Percentiles rank a stretch among this genome's conserved stretches.
Conservation (phyloP, 1,140 invertebrate genomes). For the Tribolium madens region DNA sequence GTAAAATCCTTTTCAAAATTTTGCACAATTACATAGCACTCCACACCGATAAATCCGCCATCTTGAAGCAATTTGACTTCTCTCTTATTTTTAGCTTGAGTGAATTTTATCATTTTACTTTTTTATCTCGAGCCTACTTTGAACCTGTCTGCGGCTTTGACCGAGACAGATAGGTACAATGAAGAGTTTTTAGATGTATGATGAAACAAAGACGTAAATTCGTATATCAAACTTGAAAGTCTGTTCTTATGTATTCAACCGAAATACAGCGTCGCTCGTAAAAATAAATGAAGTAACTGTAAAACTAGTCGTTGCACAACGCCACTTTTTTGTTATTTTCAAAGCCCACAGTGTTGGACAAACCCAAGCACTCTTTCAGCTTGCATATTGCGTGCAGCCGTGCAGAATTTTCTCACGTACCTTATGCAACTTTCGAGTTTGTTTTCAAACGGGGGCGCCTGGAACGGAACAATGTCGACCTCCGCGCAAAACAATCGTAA, state of each 20-base stretch:
- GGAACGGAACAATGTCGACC: too few species aligned
- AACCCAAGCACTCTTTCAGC: neutral
- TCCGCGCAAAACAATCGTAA: neutral
- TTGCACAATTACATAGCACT: too few species aligned
- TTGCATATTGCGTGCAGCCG: slow-evolving; percentile 23
- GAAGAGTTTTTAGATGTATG: neutral
- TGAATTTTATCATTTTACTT: neutral
- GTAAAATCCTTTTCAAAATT: neutral
- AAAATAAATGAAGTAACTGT: slow-evolving; percentile 33
- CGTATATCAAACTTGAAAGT: slow-evolving; percentile 22
- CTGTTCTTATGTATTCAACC: slow-evolving; percentile 27
- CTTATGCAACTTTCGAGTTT: slow-evolving; percentile 20
- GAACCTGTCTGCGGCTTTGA: neutral
- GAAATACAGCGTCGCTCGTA: slow-evolving; percentile 5
- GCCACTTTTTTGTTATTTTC: neutral
- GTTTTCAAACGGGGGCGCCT: slow-evolving; percentile 9
- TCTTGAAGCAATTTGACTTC: neutral
- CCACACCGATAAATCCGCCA: neutral
- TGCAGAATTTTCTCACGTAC: slow-evolving; percentile 37
- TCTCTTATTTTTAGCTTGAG: neutral
- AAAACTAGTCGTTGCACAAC: slow-evolving; percentile 20
- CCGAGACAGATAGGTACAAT: neutral
- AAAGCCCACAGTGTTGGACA: slow-evolving; percentile 17
- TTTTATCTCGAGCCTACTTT: too few species aligned
- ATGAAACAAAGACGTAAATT: neutral